Base-by-base conservation (phyloP, 2,113 vertebrate species). In the Pedionomus torquatus region DNA sequence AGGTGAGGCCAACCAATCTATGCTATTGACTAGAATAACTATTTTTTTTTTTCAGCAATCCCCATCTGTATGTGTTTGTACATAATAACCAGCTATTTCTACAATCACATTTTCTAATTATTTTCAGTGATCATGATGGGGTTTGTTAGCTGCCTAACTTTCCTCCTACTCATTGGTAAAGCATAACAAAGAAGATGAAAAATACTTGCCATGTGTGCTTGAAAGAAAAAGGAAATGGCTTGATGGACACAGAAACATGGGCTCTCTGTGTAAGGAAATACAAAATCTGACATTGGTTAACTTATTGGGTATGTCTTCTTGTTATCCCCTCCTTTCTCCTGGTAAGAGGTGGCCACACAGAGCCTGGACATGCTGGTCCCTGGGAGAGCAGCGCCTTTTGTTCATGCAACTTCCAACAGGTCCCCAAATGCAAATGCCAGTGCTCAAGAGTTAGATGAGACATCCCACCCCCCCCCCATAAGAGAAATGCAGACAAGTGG, bases 401-500 rank as follows among this genome's bases (percentile, higher is more conserved):
- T 63, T 94, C 35, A 21, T 0, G 2, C 39, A 28, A 7, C 51
- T 95, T 78, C 84, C 33, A 76, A 1, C 10, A 21, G 44, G 5
- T 35, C 31, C 65, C 26, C 54, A 28, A 10, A 81, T 71, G 44
- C 33, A 49, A 61, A 37, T 17, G 24, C 17, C 33, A 16, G 24
- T 1, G 14, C 41, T 91, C 20, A 26, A n/a, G 24, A 44, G 57
- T 31, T 69, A 65, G 79, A 70, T 16, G 48, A 78, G 51, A 33
- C 28, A 51, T 20, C 10, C 9, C 6, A 10, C 41, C 13, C 23
- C 26, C 5, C 7, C 25, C 43, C 23, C n/a, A 17, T 5, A 17
- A 18, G 7, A 69, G 41, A 46, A 16, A 17, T 14, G 39, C 0
- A 1, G 16, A 71, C 60, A 55, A 70, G 43, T 1, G 0, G 30